Base-by-base conservation (phyloP, 2,797 vertebrate genomes). In the Enteromius anoplus region DNA sequence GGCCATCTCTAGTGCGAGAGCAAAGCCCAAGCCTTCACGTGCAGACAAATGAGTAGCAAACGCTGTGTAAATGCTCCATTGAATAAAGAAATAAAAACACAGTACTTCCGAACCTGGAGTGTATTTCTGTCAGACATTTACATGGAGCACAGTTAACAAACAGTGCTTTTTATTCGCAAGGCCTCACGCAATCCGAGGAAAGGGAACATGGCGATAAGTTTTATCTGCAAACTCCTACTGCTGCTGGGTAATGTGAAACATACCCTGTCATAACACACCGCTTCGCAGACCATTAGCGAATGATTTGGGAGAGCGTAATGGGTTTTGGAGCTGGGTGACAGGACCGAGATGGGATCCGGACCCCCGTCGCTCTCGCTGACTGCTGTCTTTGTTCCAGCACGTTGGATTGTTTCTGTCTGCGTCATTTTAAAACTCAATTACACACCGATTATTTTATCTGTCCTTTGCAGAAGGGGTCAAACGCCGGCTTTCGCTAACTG, bases 171-270 rank as follows among this genome's bases (percentile, higher is more conserved):
- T 81, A 75, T 53, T 75, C 34, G 23, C 80, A 85, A 78, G 81
- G 65, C 71, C 58, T 71, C 70, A 55, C 53, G 83, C 70, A 60
- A 4, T 9, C 37, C 10, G 68, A 80, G 70, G 75, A 85, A 79
- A 58, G 55, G 49, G 0, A 78, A 81, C 66, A 81, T 81, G 53
- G 71, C 68, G 83, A 86, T 84, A 82, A 86, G 85, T 78, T 14
- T 62, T 23, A 78, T 71, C 78, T 78, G 42, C 64, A 40, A 81
- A 84, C 86, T 80, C 62, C 40, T 75, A 76, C 26, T 45, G 69
- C 42, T 69, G 29, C 37, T 65, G 87, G 53, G 47, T 89, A 84
- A 91, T 84, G 75, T 47, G 78, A 91, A 90, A 88, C 89, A 87
- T 47, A 86, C 83, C 23, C 5, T 19, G 62, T 76, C 81, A 65